A percentile compares a stretch with the other conserved stretches of the same genome.
phyloP scores from a whole-genome alignment of 2,797 vertebrate genomes.

The Oryzias sinensis region DNA sequence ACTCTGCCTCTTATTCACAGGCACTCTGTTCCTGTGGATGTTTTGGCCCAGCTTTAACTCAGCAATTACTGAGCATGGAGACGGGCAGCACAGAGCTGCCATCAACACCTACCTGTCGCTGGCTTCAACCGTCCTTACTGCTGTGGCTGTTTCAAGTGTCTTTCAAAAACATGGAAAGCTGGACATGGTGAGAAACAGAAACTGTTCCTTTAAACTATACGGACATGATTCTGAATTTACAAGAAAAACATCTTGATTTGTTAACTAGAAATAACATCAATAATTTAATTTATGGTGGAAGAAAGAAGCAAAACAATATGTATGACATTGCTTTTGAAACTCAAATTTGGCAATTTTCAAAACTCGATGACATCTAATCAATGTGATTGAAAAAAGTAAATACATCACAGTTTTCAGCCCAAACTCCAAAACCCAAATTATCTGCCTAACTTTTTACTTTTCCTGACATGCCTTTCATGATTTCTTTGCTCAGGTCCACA shows the following conservation, averaged over 20 bases:
- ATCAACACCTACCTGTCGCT: constrained; percentile 95
- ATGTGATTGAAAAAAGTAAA: no score
- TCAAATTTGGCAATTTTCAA: no score
- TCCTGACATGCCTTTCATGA: neutral
- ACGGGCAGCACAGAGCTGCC: constrained; percentile 90
- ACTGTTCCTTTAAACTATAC: neutral
- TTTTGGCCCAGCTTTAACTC: constrained; percentile 99
- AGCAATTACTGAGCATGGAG: constrained; percentile 86
- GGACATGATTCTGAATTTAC: no score
- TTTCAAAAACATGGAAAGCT: constrained; percentile 90
- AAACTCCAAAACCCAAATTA: neutral
- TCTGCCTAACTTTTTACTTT: neutral
- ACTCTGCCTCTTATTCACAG: constrained; percentile 58
- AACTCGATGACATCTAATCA: no score
- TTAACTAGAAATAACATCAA: no score
- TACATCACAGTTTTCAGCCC: neutral
- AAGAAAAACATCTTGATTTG: no score
- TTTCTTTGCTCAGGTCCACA: constrained; percentile 84
- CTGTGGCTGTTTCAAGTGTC: constrained; percentile 88
- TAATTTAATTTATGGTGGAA: no score
- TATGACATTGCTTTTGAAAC: no score
- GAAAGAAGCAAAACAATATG: no score
- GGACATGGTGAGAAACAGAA: constrained; percentile 83
- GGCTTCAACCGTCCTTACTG: constrained; percentile 88
- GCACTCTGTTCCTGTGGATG: constrained; percentile 96